Percentiles rank a stretch among this genome's conserved stretches.
Conservation (phyloP, 2,797 vertebrate genomes). For the Acridotheres tristis region DNA sequence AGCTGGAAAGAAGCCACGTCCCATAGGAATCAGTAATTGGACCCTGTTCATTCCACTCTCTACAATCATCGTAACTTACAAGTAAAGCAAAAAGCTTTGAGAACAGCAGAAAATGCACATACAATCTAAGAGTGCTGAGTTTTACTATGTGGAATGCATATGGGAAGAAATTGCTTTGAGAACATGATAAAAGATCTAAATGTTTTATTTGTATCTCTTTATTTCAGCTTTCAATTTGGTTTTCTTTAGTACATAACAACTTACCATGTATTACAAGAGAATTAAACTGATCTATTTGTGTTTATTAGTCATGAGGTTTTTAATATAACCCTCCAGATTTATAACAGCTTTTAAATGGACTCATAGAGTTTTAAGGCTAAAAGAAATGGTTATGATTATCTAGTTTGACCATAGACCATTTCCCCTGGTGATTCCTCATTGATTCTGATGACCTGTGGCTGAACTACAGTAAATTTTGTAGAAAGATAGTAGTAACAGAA, state of each 20-base stretch:
- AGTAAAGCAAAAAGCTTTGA: constrained; percentile 18
- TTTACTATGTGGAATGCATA: constrained; percentile 23
- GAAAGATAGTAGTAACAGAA: neutral
- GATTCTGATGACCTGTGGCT: constrained; percentile 31
- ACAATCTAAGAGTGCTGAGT: constrained; percentile 30
- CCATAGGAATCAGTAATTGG: neutral
- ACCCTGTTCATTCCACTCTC: neutral
- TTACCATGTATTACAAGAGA: constrained; percentile 47
- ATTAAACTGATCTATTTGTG: constrained; percentile 44
- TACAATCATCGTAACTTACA: neutral
- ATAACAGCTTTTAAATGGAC: constrained; percentile 28
- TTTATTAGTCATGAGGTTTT: constrained; percentile 35
- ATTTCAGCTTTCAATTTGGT: neutral
- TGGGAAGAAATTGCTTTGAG: constrained; percentile 38
- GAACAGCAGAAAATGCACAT: constrained; percentile 12
- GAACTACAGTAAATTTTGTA: constrained; percentile 25
- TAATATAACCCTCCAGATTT: constrained; percentile 32
- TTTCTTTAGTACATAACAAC: constrained; percentile 8
- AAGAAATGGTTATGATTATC: constrained; percentile 43
- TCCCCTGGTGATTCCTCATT: constrained; percentile 31
- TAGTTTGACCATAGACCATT: constrained; percentile 35
- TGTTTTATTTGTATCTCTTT: constrained; percentile 47
- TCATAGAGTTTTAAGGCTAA: constrained; percentile 46
- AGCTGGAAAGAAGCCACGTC: neutral
- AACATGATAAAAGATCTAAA: constrained; percentile 44